Conservation (phyloP, 2,888 invertebrate species). For the Carabus problematicus region DNA sequence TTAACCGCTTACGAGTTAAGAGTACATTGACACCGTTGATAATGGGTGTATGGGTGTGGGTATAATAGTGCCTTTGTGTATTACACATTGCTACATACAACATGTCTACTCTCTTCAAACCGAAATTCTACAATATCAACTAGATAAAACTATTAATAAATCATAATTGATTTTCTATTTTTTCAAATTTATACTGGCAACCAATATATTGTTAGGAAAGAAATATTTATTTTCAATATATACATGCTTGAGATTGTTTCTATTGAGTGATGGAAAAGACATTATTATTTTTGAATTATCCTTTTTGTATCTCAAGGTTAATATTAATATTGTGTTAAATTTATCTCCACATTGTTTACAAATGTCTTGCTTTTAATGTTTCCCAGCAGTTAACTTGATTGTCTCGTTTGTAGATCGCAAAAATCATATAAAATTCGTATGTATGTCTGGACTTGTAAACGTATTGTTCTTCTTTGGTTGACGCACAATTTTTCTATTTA, state of each 20-base stretch:
- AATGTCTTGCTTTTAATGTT: slow-evolving; percentile 39
- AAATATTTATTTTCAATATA: no score
- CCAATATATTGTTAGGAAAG: no score
- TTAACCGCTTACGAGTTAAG: slow-evolving; percentile 14
- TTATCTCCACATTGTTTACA: slow-evolving; percentile 27
- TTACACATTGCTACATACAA: no score
- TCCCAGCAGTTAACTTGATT: slow-evolving; percentile 37
- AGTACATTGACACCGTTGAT: slow-evolving; percentile 36
- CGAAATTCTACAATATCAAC: no score
- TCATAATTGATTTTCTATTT: no score
- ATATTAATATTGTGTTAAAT: slow-evolving; percentile 15
- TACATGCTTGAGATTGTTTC: no score
- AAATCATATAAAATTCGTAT: slow-evolving; percentile 25
- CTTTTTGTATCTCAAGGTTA: not conserved
- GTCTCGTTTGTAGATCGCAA: slow-evolving; percentile 30
- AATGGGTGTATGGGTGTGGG: slow-evolving; percentile 3
- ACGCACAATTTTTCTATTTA: no score
- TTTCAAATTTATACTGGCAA: no score
- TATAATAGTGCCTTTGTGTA: not conserved
- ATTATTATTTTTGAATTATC: no score
- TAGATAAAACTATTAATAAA: no score
- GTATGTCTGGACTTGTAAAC: slow-evolving; percentile 30
- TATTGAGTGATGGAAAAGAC: no score
- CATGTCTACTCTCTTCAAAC: no score
- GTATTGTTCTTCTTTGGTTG: not conserved